These are phyloP conservation scores for Axis porcinus DNA, from an alignment of 2,113 vertebrate species.

Conservation along the genomic window DNA sequence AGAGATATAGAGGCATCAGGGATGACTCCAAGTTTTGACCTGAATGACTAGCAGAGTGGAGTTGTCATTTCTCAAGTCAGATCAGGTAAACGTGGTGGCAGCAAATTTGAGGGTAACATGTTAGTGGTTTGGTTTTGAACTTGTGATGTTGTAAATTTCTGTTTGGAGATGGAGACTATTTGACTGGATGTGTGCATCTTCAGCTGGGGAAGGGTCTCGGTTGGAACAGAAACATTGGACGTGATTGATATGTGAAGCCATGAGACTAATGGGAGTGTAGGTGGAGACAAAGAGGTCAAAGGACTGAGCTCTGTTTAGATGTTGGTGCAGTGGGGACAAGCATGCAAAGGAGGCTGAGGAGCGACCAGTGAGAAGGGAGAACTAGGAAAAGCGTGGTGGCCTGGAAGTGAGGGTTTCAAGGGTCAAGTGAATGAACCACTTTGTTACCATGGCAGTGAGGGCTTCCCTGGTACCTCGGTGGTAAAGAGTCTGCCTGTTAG, in stretches of 20 bases:
- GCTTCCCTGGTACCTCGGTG: neutral
- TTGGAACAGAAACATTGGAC: neutral
- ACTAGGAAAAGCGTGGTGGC: neutral
- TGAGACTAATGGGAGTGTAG: neutral
- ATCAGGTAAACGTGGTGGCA: neutral
- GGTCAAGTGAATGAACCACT: neutral
- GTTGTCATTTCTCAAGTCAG: neutral
- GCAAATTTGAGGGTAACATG: neutral
- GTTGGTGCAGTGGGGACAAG: too few species aligned
- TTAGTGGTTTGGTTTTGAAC: neutral
- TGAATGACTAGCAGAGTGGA: neutral
- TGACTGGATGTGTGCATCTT: neutral
- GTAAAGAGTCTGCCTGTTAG: neutral
- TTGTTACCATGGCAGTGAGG: neutral
- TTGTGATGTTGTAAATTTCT: neutral
- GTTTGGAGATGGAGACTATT: neutral
- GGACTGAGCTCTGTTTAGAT: neutral
- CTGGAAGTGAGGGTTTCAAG: neutral
- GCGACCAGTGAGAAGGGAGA: neutral
- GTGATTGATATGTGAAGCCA: neutral
- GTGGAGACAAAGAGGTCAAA: neutral
- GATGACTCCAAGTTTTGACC: neutral
- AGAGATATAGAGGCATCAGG: neutral
- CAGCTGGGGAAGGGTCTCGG: neutral
- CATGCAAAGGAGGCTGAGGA: neutral